Conservation (phyloP, 1,140 invertebrate species). For the Platyura marginata region DNA sequence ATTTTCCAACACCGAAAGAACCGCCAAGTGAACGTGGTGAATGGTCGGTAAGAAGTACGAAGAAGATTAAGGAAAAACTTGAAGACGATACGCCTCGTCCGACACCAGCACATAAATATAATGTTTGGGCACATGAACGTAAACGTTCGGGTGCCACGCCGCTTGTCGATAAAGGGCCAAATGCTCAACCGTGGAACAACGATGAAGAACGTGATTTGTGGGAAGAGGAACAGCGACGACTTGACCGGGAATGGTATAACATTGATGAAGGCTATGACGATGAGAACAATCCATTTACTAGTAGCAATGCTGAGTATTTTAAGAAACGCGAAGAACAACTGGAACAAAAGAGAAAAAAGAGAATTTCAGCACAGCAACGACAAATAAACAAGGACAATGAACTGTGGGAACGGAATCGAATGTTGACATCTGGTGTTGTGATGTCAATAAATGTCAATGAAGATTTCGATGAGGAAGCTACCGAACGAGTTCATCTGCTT, state of each 20-base stretch:
- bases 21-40: constrained; percentile 7
- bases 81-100: constrained; percentile 49
- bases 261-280: constrained; percentile 89
- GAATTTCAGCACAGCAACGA: constrained; percentile 82
- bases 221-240: constrained; percentile 82
- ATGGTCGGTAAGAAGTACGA: constrained; percentile 15
- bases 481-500: constrained; percentile 80
- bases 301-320: constrained; percentile 78
- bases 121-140: constrained; percentile 48
- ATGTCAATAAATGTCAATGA: constrained; percentile 77
- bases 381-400: constrained; percentile 97
- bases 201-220: constrained; percentile 60
- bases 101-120: constrained; percentile 69
- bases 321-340: constrained; percentile 81
- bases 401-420: constrained; percentile 95
- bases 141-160: constrained; percentile 43
- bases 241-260: constrained; percentile 94
- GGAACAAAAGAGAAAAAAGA: constrained; percentile 74
- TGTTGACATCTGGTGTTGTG: constrained; percentile 92
- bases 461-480: constrained; percentile 85
- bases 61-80: constrained; percentile 30
- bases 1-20: constrained; percentile 69
- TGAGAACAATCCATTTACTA: constrained; percentile 80
- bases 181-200: constrained; percentile 31
- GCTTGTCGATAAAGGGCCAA: constrained; percentile 7